These are phyloP conservation scores for Caenorhabditis macrosperma DNA, from an alignment of 2,888 invertebrate species.

Conservation along the genomic window DNA sequence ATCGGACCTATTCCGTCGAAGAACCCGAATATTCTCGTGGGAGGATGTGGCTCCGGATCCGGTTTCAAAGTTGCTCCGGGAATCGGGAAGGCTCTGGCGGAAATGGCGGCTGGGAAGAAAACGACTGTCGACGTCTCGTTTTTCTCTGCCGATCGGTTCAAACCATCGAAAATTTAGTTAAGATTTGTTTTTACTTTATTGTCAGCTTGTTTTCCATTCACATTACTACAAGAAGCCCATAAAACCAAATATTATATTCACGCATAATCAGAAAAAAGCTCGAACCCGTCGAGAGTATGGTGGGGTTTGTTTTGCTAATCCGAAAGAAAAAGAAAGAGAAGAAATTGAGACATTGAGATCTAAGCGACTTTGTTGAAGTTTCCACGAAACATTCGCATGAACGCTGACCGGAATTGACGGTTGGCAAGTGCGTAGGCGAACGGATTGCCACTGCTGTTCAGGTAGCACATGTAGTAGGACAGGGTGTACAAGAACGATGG, in stretches of 20 bases:
- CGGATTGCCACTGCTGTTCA: slow-evolving; percentile 79
- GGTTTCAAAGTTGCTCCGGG: slow-evolving; percentile 77
- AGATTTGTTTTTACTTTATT: not conserved
- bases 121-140: slow-evolving; percentile 66
- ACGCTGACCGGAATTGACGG: slow-evolving; percentile 78
- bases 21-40: slow-evolving; percentile 71
- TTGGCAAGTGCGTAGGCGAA: slow-evolving; percentile 80
- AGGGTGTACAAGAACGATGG: slow-evolving; percentile 78
- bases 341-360: not conserved
- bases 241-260: slow-evolving; percentile 6
- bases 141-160: slow-evolving; percentile 55
- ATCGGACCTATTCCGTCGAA: slow-evolving; percentile 59
- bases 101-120: slow-evolving; percentile 60
- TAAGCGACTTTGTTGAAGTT: slow-evolving; percentile 71
- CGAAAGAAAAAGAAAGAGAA: slow-evolving; percentile 1
- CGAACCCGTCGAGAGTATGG: slow-evolving; percentile 17
- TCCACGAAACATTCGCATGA: slow-evolving; percentile 76
- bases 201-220: not conserved
- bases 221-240: slow-evolving; percentile 43
- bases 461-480: slow-evolving; percentile 80
- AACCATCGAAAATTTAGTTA: slow-evolving; percentile 36
- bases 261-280: not conserved
- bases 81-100: slow-evolving; percentile 63
- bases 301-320: slow-evolving; percentile 17
- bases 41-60: slow-evolving; percentile 76